Evolutionary conservation across 2,888 invertebrate genomes (phyloP).

Genomic region (Venustoraphidia nigricollis): DNA sequence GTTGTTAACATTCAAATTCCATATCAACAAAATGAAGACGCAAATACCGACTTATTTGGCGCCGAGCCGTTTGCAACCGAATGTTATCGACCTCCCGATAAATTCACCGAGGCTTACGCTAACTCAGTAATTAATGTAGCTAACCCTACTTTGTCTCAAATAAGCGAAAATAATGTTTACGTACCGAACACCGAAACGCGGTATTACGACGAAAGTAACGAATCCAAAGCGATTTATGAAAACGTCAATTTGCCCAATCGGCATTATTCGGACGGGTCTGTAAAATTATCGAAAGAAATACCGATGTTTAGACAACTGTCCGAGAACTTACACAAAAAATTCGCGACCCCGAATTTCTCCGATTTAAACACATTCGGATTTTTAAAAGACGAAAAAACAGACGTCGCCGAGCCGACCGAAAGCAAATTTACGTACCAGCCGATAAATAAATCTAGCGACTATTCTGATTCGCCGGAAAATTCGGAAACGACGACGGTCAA

Average conservation of each 20-base stretch:
- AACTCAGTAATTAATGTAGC: too few relatives aligned
- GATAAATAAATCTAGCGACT: not conserved
- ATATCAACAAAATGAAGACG: slow-evolving; percentile 12
- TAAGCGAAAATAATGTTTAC: too few relatives aligned
- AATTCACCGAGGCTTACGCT: too few relatives aligned
- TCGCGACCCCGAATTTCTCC: not conserved
- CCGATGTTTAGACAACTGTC: not conserved
- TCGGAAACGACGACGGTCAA: not conserved
- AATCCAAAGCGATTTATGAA: slow-evolving; percentile 14
- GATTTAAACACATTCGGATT: not conserved
- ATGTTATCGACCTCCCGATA: too few relatives aligned
- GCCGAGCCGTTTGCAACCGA: slow-evolving; percentile 6
- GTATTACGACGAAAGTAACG: not conserved
- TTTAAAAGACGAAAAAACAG: too few relatives aligned
- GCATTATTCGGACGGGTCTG: not conserved
- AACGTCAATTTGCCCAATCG: slow-evolving; percentile 14
- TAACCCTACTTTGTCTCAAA: too few relatives aligned
- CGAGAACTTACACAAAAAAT: not conserved
- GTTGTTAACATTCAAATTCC: slow-evolving; percentile 18
- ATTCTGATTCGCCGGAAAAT: not conserved
- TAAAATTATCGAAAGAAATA: not conserved
- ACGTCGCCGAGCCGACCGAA: too few relatives aligned
- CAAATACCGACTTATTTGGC: slow-evolving; percentile 22
- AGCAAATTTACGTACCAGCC: too few relatives aligned
- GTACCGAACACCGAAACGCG: too few relatives aligned